A percentile compares a stretch with the other conserved stretches of the same genome.
Conservation (phyloP, 2,113 vertebrate species). For the Spea multiplicata region DNA sequence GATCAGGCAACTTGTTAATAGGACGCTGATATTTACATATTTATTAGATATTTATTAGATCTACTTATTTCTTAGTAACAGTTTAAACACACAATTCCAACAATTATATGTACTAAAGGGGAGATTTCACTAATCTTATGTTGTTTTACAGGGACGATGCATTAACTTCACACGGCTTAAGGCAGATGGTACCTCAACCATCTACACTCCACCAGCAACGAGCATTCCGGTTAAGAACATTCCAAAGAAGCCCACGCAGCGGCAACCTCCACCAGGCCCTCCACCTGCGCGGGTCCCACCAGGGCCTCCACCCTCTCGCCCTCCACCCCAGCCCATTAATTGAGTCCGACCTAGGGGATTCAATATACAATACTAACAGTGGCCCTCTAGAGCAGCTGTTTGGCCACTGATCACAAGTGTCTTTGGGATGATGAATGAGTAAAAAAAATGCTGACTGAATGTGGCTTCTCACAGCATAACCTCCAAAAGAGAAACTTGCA, state of each 20-base stretch:
- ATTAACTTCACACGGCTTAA: conserved; percentile 75
- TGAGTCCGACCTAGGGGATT: conserved; percentile 44
- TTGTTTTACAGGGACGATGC: conserved; percentile 71
- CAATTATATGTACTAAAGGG: too few relatives aligned
- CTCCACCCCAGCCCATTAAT: conserved; percentile 64
- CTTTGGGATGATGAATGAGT: background rate
- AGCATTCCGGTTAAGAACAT: conserved; percentile 50
- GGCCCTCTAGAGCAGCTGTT: conserved; percentile 13
- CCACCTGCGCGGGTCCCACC: conserved; percentile 67
- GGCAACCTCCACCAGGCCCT: conserved; percentile 67
- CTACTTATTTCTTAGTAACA: background rate
- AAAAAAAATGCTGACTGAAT: background rate
- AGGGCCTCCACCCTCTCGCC: conserved; percentile 69
- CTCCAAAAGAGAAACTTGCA: background rate
- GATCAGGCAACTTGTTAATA: too few relatives aligned
- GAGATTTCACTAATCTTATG: conserved; percentile 1
- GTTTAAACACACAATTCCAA: too few relatives aligned
- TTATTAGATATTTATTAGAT: too few relatives aligned
- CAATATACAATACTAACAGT: conserved; percentile 52
- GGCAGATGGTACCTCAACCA: conserved; percentile 49
- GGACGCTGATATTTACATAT: conserved; percentile 1
- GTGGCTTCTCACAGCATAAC: background rate
- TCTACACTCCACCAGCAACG: conserved; percentile 49
- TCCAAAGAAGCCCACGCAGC: conserved; percentile 59
- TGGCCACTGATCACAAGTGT: background rate